These are phyloP conservation scores for Sarcophaga rosellei DNA, from an alignment of 2,888 invertebrate genomes.

Conservation along the genomic window DNA sequence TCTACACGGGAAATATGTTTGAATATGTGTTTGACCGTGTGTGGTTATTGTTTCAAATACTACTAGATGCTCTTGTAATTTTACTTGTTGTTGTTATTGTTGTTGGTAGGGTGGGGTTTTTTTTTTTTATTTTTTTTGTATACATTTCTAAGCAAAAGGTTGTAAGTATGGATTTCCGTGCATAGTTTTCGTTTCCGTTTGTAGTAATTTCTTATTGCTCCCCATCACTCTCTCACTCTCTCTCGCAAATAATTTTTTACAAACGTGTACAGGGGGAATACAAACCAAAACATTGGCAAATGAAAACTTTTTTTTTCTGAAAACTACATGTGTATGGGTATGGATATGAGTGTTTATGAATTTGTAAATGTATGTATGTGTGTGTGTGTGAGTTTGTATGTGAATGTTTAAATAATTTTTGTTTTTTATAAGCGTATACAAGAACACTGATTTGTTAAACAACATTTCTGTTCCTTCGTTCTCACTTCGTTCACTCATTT, in stretches of 20 bases:
- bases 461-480: neutral
- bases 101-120: neutral
- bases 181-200: constrained; percentile 63
- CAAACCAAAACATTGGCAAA: neutral
- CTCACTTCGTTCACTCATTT: neutral
- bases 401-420: neutral
- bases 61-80: neutral
- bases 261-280: neutral
- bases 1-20: neutral
- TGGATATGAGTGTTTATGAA: too few species aligned
- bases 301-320: neutral
- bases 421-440: neutral
- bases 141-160: constrained; percentile 21
- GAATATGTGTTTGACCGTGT: neutral
- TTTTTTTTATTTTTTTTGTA: neutral
- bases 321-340: too few species aligned
- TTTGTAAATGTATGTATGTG: neutral
- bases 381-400: too few species aligned
- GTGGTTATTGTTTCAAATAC: neutral
- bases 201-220: constrained; percentile 18
- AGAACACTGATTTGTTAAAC: constrained; percentile 35
- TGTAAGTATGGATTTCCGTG: constrained; percentile 62
- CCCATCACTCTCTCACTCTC: neutral
- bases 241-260: neutral
- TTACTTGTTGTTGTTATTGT: constrained; percentile 3